These are phyloP conservation scores for Eidolon helvum DNA, from an alignment of 2,113 vertebrate species.

Conservation along the genomic window DNA sequence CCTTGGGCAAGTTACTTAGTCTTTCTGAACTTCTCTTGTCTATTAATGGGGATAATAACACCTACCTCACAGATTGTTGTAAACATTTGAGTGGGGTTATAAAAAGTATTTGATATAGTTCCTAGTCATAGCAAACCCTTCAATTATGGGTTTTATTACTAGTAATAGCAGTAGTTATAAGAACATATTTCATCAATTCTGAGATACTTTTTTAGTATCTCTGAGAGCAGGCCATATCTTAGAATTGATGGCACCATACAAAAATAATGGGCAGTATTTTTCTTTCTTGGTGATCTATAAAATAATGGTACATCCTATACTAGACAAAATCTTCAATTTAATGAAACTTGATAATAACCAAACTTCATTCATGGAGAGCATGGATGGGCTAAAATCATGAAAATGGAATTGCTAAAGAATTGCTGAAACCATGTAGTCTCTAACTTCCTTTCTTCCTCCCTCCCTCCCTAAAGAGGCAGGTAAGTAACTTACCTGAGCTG, in stretches of 20 bases:
- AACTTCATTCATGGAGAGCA: background rate
- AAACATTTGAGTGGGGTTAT: background rate
- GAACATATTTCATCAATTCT: background rate
- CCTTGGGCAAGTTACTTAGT: background rate
- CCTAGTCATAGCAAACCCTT: background rate
- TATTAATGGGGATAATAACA: background rate
- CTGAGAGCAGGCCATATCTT: background rate
- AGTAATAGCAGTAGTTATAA: background rate
- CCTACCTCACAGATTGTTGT: background rate
- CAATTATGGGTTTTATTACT: background rate
- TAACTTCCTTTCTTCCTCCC: background rate
- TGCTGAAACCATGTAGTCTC: background rate
- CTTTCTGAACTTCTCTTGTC: background rate
- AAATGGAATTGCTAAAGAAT: background rate
- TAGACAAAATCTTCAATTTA: background rate
- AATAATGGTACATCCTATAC: background rate
- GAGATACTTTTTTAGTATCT: background rate
- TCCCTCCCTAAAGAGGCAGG: background rate
- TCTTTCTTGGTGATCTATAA: background rate
- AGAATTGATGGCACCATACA: background rate
- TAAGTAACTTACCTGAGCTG: background rate
- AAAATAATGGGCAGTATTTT: background rate
- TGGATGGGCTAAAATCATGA: background rate
- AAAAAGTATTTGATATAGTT: background rate
- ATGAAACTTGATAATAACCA: background rate